Base-by-base conservation (phyloP, 2,113 vertebrate species). In the Gambusia holbrooki region DNA sequence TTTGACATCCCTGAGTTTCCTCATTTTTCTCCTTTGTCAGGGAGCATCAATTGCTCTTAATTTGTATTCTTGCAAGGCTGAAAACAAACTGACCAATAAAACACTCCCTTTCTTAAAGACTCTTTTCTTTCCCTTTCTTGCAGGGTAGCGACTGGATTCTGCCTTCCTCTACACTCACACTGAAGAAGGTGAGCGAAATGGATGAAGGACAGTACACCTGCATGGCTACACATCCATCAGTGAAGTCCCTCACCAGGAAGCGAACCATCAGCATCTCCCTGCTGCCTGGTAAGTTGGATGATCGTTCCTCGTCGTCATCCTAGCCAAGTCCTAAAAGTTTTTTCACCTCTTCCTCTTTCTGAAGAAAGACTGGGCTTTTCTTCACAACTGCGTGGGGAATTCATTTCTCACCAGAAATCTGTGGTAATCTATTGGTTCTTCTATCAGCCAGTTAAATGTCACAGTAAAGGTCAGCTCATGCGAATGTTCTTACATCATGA, bases 161-260 rank as follows among this genome's bases (percentile, higher is more conserved):
- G 85, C 87, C 92, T 1, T 91, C 90, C 35, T 79, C 84, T 3
- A 84, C 66, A 27, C 87, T 95, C 79, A 92, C 71, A 25, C 82
- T 95, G 85, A 82, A 33, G 69, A 87, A 93, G 35, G 74, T 93
- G 83, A 84, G 11, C 0, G 58, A 27, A 0, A 3, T 27, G 32
- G 92, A 94, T 69, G 87, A 66, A 32, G 95, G 95, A 27, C 62
- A 61, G 75, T 95, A 95, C 92, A 94, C 92, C 5, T 95, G 95
- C 87, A 66, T 51, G 0, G 94, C 85, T 29, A 11, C 86, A 58
- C 92, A 94, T 78, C 93, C 91, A 33, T 64, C 85, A 15, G 75
- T 93, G 37, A 63, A 66, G 35, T 78, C 84, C 0, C 91, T 95
- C 65, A 82, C 1, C 73, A 94, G 85, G 88, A 92, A 63, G 15